These are phyloP conservation scores for Pangasius djambal DNA, from an alignment of 2,797 vertebrate species.

Conservation along the genomic window DNA sequence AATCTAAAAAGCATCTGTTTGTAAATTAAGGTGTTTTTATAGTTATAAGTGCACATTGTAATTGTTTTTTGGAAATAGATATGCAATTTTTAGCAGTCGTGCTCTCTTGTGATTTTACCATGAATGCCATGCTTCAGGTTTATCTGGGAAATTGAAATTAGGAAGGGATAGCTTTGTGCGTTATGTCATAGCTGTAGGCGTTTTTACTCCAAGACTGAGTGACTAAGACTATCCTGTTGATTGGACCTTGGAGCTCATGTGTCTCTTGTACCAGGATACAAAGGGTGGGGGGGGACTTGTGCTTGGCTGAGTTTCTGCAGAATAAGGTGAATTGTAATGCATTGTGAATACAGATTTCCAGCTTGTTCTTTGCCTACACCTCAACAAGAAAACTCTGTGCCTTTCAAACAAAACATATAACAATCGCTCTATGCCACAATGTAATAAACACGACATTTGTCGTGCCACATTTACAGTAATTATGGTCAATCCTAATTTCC, in stretches of 20 bases:
- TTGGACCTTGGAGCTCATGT: conserved; percentile 1
- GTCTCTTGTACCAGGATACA: neutral
- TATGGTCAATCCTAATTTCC: neutral
- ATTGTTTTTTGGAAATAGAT: neutral
- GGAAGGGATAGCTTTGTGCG: neutral
- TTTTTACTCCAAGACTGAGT: neutral
- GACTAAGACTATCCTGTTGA: conserved; percentile 7
- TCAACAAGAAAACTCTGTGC: neutral
- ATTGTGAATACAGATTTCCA: neutral
- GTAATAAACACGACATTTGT: conserved; percentile 41
- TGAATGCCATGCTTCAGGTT: neutral
- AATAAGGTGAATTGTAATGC: conserved; percentile 5
- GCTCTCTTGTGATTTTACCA: neutral
- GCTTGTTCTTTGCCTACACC: conserved; percentile 7
- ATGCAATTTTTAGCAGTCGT: neutral
- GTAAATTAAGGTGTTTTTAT: neutral
- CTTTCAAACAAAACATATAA: neutral
- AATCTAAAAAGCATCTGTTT: neutral
- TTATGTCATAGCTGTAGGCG: neutral
- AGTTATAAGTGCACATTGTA: neutral
- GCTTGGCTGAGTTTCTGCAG: conserved; percentile 19
- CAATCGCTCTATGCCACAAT: neutral
- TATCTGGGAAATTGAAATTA: neutral
- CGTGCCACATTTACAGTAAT: conserved; percentile 32
- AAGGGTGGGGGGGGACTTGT: neutral